A percentile compares a stretch with the other conserved stretches of the same genome.
Conservation (phyloP, 2,113 vertebrate genomes). For the Corythaeola cristata region DNA sequence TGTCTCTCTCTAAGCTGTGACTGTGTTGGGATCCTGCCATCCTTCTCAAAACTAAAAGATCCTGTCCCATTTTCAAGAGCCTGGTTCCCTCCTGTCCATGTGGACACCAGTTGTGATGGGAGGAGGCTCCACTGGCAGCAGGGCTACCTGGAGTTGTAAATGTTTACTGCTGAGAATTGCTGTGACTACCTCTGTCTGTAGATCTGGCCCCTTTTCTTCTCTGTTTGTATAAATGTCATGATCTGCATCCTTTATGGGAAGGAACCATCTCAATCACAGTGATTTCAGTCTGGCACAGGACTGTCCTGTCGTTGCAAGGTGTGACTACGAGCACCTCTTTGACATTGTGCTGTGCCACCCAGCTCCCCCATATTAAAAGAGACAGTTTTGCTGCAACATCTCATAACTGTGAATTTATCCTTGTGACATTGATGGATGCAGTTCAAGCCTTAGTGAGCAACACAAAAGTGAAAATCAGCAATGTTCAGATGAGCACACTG, state of each 20-base stretch:
- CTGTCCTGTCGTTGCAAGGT: neutral
- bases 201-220: neutral
- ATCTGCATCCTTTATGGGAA: neutral
- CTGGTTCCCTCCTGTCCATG: neutral
- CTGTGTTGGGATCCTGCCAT: neutral
- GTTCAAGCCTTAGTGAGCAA: neutral
- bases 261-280: neutral
- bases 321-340: fast-evolving
- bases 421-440: neutral
- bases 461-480: neutral
- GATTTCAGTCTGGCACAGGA: neutral
- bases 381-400: neutral
- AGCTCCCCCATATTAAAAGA: neutral
- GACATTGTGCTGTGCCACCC: neutral
- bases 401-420: neutral
- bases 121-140: neutral
- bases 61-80: neutral
- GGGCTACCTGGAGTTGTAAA: neutral
- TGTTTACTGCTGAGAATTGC: neutral
- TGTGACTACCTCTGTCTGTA: neutral
- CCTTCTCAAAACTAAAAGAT: neutral
- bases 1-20: neutral
- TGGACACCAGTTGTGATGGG: neutral
- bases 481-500: neutral
- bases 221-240: fast-evolving